Conservation (phyloP, 2,113 vertebrate species). For the Elanoides forficatus region DNA sequence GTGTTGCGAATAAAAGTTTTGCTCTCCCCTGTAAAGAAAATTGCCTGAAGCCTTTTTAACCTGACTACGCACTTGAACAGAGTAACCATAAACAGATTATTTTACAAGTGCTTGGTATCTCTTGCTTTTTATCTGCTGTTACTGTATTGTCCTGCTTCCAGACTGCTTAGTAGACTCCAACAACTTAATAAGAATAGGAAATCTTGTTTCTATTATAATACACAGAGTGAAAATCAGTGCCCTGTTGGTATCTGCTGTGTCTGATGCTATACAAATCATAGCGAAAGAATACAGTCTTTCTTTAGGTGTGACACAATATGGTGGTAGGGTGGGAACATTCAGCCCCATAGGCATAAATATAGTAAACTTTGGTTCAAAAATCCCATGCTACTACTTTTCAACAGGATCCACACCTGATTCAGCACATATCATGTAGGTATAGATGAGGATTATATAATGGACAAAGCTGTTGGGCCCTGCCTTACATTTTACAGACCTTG, state of each 20-base stretch:
- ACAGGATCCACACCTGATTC: not conserved
- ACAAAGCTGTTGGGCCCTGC: not conserved
- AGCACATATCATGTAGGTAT: not conserved
- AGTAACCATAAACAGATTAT: not conserved
- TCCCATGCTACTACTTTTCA: not conserved
- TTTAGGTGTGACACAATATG: not conserved
- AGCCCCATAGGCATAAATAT: not conserved
- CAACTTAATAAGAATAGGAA: not conserved
- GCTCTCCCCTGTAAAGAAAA: not conserved
- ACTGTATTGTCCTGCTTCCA: not conserved
- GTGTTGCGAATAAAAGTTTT: not conserved
- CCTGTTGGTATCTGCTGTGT: not conserved
- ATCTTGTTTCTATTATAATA: not conserved
- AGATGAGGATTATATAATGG: not conserved
- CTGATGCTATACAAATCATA: not conserved
- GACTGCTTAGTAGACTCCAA: not conserved
- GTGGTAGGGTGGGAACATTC: not conserved
- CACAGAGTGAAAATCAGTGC: not conserved
- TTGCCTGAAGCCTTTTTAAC: not conserved
- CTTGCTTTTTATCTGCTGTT: not conserved
- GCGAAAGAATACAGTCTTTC: not conserved
- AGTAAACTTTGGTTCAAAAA: not conserved
- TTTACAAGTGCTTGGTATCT: not conserved
- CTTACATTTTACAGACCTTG: not conserved
- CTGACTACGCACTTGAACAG: not conserved